A percentile compares a stretch with the other conserved stretches of the same genome.
phyloP scores from a whole-genome alignment of 2,113 vertebrate genomes.

The human (Homo sapiens) region DNA sequence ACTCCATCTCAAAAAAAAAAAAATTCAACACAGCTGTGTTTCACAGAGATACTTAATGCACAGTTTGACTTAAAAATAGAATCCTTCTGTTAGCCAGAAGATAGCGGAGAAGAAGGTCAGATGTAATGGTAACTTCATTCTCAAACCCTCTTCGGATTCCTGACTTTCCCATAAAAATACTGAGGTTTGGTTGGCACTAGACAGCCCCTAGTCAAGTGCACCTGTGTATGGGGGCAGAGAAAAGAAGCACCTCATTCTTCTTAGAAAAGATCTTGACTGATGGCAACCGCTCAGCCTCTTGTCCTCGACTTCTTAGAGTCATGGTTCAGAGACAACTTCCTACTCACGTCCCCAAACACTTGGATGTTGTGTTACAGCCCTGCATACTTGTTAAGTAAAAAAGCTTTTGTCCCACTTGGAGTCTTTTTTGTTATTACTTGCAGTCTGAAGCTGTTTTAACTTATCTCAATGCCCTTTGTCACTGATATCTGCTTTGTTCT shows the following conservation, averaged over 20 bases:
- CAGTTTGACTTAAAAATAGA: constrained; percentile 48
- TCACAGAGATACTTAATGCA: neutral
- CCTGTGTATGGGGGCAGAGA: neutral
- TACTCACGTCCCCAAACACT: neutral
- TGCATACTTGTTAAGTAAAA: neutral
- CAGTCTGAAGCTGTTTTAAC: neutral
- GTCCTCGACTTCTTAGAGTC: neutral
- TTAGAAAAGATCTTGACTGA: neutral
- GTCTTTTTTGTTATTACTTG: neutral
- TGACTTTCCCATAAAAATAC: neutral
- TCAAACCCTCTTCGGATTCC: neutral
- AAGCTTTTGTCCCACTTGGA: neutral
- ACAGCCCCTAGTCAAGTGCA: neutral
- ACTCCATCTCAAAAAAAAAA: neutral
- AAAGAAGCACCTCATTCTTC: neutral
- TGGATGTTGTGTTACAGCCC: neutral
- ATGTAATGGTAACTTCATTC: neutral
- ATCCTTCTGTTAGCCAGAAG: neutral
- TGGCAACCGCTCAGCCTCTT: neutral
- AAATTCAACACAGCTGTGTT: neutral
- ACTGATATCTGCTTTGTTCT: neutral
- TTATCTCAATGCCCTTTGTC: neutral
- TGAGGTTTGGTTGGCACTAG: neutral
- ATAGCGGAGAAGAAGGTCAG: neutral
- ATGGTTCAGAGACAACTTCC: neutral